Conservation (phyloP, 2,888 invertebrate genomes). For the Apotomis turbidana region DNA sequence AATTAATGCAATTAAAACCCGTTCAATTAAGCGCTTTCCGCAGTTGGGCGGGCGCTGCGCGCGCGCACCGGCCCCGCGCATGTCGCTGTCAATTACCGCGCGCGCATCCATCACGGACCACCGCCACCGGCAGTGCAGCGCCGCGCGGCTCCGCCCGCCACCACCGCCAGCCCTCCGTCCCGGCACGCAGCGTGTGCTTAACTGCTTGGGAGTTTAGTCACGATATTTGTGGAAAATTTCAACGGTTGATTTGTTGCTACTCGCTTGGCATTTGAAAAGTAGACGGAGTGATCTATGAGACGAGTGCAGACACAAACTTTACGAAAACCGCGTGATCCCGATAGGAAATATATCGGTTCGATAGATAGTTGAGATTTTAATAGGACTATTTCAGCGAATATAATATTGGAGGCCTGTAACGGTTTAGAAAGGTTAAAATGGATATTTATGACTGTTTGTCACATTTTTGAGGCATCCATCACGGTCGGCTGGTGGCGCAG, state of each 20-base stretch:
- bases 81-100: constrained; percentile 43
- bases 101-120: constrained; percentile 38
- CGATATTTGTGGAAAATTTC: constrained; percentile 37
- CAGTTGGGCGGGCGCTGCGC: constrained; percentile 17
- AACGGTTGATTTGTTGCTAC: constrained; percentile 35
- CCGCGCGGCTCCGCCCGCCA: constrained; percentile 1
- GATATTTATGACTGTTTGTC: background rate
- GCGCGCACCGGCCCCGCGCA: constrained; percentile 29
- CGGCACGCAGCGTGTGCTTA: constrained; percentile 16
- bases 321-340: constrained; percentile 15
- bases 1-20: constrained; percentile 35
- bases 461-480: background rate
- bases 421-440: background rate
- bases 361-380: background rate
- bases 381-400: background rate
- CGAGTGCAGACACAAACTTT: constrained; percentile 7
- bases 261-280: constrained; percentile 30
- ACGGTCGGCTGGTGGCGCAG: background rate
- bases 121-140: constrained; percentile 25
- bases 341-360: constrained; percentile 13
- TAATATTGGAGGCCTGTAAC: background rate
- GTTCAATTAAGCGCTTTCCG: constrained; percentile 16
- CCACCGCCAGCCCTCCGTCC: constrained; percentile 4
- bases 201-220: constrained; percentile 23
- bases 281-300: constrained; percentile 32